phyloP scores from a whole-genome alignment of 1,140 invertebrate genomes.

The Trissolcus basalis region DNA sequence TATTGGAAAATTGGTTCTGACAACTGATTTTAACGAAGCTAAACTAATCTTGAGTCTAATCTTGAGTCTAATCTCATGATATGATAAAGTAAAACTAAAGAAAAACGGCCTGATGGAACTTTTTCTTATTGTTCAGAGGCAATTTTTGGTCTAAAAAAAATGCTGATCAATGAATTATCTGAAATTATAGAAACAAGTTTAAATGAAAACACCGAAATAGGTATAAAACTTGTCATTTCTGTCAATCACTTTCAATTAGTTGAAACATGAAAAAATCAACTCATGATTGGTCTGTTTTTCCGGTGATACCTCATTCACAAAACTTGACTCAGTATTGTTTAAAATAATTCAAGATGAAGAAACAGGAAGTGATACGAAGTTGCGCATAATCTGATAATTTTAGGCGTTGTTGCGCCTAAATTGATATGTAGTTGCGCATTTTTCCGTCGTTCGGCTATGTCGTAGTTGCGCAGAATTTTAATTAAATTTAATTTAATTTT shows the following conservation, averaged over 20 bases:
- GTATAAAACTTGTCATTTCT: no score
- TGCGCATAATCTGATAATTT: no score
- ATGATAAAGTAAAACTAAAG: neutral
- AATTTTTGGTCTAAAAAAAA: neutral
- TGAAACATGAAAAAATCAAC: neutral
- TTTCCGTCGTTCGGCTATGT: no score
- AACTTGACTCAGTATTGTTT: no score
- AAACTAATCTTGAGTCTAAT: neutral
- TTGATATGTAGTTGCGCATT: no score
- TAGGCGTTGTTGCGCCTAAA: no score
- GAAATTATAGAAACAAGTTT: neutral
- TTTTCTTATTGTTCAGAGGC: neutral
- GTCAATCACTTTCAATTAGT: neutral
- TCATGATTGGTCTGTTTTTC: no score
- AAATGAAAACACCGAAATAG: neutral
- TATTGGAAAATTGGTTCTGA: constrained; percentile 4
- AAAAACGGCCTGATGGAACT: neutral
- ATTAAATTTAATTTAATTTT: no score
- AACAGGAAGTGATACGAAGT: no score
- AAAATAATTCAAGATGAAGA: no score
- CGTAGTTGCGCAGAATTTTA: no score
- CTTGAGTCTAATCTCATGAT: constrained; percentile 4
- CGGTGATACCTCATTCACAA: no score
- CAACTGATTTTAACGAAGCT: neutral
- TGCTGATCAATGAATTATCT: neutral